These are phyloP conservation scores for Pristionchus fissidentatus DNA, from an alignment of 2,888 invertebrate genomes.

Conservation along the genomic window DNA sequence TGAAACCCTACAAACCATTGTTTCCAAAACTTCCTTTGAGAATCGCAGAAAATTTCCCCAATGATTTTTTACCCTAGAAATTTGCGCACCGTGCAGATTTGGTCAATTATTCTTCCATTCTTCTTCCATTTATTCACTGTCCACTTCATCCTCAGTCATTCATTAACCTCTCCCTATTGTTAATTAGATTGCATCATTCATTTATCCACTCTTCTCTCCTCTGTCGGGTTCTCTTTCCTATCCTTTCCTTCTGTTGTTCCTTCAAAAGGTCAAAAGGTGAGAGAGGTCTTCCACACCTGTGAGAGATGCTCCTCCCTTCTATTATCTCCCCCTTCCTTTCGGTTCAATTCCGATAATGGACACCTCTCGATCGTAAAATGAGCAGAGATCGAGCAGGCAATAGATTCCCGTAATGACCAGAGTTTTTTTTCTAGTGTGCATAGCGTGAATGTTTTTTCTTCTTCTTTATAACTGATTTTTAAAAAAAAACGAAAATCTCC, in stretches of 20 bases:
- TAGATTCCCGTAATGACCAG: too few relatives aligned
- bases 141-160: slow-evolving; percentile 15
- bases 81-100: too few relatives aligned
- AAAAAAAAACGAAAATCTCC: too few relatives aligned
- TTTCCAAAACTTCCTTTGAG: background rate
- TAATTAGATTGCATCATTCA: slow-evolving; percentile 39
- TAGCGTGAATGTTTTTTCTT: too few relatives aligned
- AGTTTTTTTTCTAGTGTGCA: too few relatives aligned
- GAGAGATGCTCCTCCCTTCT: slow-evolving; percentile 11
- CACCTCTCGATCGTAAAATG: slow-evolving; percentile 29
- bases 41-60: background rate
- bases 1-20: too few relatives aligned
- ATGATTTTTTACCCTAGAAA: too few relatives aligned
- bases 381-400: too few relatives aligned
- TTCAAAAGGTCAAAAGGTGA: slow-evolving; percentile 38
- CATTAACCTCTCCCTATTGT: slow-evolving; percentile 2
- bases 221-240: slow-evolving; percentile 25
- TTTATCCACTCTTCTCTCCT: slow-evolving; percentile 25
- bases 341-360: background rate
- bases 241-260: slow-evolving; percentile 5
- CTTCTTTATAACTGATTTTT: too few relatives aligned
- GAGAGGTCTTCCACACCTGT: slow-evolving; percentile 27
- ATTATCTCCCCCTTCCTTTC: slow-evolving; percentile 34
- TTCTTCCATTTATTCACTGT: too few relatives aligned
- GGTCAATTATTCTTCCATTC: slow-evolving; percentile 20